phyloP scores from a whole-genome alignment of 2,113 vertebrate genomes.

The Ceyx margarethae region DNA sequence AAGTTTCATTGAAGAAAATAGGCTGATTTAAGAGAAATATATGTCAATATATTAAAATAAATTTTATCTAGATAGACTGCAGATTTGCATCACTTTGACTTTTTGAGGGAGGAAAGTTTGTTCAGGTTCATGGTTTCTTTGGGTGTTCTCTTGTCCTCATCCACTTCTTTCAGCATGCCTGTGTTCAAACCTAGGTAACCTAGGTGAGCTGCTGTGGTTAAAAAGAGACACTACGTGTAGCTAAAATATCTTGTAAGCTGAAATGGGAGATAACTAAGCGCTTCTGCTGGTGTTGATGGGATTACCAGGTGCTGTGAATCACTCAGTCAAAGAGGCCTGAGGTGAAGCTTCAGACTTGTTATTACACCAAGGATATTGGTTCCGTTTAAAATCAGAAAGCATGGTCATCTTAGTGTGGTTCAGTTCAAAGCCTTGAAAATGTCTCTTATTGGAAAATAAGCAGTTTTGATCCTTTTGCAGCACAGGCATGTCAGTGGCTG shows the following conservation, averaged over 20 bases:
- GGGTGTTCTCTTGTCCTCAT: background rate
- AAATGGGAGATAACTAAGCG: background rate
- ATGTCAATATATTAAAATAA: background rate
- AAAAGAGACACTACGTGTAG: background rate
- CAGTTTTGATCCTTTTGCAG: background rate
- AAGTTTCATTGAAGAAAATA: constrained; percentile 23
- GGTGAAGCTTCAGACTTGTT: constrained; percentile 7
- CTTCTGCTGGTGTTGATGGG: background rate
- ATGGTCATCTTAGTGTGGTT: background rate
- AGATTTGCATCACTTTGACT: background rate
- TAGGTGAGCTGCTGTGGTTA: background rate
- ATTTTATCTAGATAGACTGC: background rate
- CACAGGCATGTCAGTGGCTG: background rate
- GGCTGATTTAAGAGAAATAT: constrained; percentile 40
- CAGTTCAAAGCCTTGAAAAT: constrained; percentile 34
- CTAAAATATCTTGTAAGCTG: background rate
- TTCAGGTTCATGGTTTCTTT: background rate
- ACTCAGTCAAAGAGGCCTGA: background rate
- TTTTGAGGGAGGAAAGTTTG: background rate
- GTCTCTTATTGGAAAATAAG: constrained; percentile 8
- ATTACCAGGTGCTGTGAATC: constrained; percentile 20
- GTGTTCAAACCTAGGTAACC: background rate
- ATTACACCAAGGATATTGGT: constrained; percentile 9
- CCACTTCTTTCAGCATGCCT: background rate
- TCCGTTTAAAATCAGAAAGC: background rate